Conservation (phyloP, 2,888 invertebrate species). For the Smittia aterrima region DNA sequence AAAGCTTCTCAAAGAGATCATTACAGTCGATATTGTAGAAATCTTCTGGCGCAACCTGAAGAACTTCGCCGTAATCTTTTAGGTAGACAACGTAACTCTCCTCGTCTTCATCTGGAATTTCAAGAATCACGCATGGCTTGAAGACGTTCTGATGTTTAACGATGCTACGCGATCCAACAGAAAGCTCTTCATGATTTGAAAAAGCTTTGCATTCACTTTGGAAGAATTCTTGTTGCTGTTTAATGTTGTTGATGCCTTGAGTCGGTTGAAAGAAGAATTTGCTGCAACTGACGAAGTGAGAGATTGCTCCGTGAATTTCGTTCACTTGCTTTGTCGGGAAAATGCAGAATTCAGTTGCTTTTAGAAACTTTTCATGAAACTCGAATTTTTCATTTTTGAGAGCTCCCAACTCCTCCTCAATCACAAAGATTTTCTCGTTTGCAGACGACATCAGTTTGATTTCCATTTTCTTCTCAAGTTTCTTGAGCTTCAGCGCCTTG, state of each 20-base stretch:
- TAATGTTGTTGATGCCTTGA: slow-evolving; percentile 40
- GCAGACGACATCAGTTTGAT: not conserved
- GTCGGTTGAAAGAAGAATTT: slow-evolving; percentile 53
- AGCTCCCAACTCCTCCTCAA: slow-evolving; percentile 48
- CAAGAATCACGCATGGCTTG: no score
- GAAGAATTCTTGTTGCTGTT: not conserved
- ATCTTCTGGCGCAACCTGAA: not conserved
- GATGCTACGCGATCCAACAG: not conserved
- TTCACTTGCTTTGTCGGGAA: slow-evolving; percentile 58
- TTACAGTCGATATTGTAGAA: not conserved
- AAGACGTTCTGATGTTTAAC: not conserved
- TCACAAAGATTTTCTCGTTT: slow-evolving; percentile 52
- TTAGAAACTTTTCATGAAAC: slow-evolving; percentile 46
- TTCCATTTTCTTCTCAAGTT: not conserved
- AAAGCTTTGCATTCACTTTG: not conserved
- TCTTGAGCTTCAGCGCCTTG: slow-evolving; percentile 64
- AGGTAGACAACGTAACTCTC: not conserved
- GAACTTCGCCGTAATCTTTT: slow-evolving; percentile 6
- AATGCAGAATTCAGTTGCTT: slow-evolving; percentile 58
- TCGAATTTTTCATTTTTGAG: slow-evolving; percentile 48
- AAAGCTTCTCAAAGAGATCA: not conserved
- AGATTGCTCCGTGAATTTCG: slow-evolving; percentile 54
- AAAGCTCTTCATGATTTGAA: not conserved
- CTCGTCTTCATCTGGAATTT: not conserved
- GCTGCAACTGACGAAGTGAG: slow-evolving; percentile 52